Conservation (phyloP, 2,888 invertebrate species). For the Cantharis rufa region DNA sequence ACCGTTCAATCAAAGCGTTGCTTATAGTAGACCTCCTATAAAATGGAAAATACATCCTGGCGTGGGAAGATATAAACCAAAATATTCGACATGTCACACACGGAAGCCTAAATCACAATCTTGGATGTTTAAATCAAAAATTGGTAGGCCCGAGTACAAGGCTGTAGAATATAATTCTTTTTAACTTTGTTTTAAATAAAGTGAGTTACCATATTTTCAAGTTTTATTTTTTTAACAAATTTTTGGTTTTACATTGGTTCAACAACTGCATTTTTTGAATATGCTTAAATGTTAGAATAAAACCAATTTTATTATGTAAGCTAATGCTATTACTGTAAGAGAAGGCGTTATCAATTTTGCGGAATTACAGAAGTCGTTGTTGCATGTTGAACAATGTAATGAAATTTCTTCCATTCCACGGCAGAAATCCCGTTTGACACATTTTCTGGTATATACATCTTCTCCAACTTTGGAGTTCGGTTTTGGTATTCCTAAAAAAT, state of each 20-base stretch:
- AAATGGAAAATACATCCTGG: conserved; percentile 50
- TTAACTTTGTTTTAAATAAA: conserved; percentile 4
- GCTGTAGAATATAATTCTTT: conserved; percentile 34
- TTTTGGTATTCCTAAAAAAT: background rate
- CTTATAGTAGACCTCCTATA: conserved; percentile 40
- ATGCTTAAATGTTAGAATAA: background rate
- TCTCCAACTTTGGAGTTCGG: background rate
- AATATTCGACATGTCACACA: conserved; percentile 34
- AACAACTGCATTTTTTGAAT: no score
- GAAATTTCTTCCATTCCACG: background rate
- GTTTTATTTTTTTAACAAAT: background rate
- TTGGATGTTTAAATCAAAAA: conserved; percentile 48
- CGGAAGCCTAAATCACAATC: conserved; percentile 37
- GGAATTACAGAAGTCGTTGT: background rate
- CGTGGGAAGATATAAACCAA: conserved; percentile 49
- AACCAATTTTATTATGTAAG: background rate
- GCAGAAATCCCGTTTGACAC: background rate
- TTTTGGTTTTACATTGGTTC: no score
- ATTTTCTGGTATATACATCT: background rate
- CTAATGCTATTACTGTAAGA: background rate
- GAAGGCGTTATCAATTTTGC: background rate
- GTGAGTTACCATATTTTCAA: background rate
- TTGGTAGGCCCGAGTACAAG: conserved; percentile 39
- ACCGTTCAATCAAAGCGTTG: conserved; percentile 45
- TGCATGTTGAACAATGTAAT: background rate